Conservation (phyloP, 2,113 vertebrate species). For the Planiliza haematocheilus region DNA sequence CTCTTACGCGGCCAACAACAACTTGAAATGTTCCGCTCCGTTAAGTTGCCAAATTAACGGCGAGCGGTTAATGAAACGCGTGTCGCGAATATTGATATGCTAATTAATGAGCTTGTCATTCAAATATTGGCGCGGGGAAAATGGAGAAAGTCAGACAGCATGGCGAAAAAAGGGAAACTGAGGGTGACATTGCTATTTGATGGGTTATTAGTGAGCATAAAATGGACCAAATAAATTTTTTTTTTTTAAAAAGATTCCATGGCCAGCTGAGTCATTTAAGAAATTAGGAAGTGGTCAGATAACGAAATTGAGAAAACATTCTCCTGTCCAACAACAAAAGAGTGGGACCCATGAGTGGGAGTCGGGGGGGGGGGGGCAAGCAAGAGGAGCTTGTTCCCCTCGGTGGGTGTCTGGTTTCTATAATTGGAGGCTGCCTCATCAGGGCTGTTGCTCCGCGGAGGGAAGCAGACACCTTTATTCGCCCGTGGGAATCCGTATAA, state of each 20-base stretch:
- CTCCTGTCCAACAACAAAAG: slow-evolving; percentile 27
- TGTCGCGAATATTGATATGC: slow-evolving; percentile 39
- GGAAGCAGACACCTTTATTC: slow-evolving; percentile 68
- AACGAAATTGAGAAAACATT: slow-evolving; percentile 31
- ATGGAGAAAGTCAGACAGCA: neutral
- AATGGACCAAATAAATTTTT: neutral
- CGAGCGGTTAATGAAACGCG: slow-evolving; percentile 26
- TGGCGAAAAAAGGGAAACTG: neutral
- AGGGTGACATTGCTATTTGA: slow-evolving; percentile 22
- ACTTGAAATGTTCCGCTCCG: slow-evolving; percentile 33
- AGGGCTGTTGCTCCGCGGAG: slow-evolving; percentile 69
- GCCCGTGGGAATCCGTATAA: slow-evolving; percentile 75
- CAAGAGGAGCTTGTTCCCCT: slow-evolving; percentile 24
- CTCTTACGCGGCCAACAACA: too few species aligned
- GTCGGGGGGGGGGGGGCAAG: slow-evolving; percentile 24
- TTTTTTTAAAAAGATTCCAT: neutral
- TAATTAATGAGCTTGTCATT: slow-evolving; percentile 53
- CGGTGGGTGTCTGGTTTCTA: slow-evolving; percentile 66
- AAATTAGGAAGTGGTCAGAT: slow-evolving; percentile 18
- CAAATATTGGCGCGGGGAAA: neutral
- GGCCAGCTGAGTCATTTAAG: slow-evolving; percentile 36
- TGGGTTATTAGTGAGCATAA: slow-evolving; percentile 7
- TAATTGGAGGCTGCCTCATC: slow-evolving; percentile 75
- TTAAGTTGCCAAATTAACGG: slow-evolving; percentile 39
- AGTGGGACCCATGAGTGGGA: slow-evolving; percentile 35